Percentiles rank a stretch among this genome's conserved stretches.
These are phyloP conservation scores for Agonopterix arenella DNA, from an alignment of 2,888 invertebrate species.

Conservation along the genomic window DNA sequence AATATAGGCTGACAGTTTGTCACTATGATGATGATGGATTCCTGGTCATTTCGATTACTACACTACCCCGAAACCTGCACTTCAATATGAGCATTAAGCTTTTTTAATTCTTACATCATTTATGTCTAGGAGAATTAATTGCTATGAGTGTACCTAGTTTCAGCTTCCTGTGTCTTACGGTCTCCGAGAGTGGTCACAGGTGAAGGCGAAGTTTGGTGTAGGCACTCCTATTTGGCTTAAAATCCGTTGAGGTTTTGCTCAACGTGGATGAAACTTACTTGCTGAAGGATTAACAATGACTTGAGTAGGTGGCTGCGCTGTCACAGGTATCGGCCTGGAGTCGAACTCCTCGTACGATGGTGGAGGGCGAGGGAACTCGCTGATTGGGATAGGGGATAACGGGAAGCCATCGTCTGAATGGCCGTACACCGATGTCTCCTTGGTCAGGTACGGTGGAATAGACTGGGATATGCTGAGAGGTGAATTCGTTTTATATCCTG, in stretches of 20 bases:
- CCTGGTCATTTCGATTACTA: too few species aligned
- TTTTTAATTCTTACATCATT: too few species aligned
- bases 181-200: too few species aligned
- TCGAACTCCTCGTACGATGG: constrained; percentile 50
- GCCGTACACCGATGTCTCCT: constrained; percentile 39
- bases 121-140: too few species aligned
- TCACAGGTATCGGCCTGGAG: constrained; percentile 4
- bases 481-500: neutral
- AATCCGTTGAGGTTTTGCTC: neutral
- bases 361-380: constrained; percentile 46
- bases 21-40: too few species aligned
- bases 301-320: constrained; percentile 34
- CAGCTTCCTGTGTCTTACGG: too few species aligned
- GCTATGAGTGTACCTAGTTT: too few species aligned
- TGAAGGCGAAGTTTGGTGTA: too few species aligned
- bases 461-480: neutral
- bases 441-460: constrained; percentile 20
- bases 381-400: constrained; percentile 32
- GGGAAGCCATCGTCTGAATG: constrained; percentile 29
- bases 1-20: too few species aligned
- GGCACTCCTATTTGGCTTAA: too few species aligned
- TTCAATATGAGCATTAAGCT: too few species aligned
- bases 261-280: constrained; percentile 17
- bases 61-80: too few species aligned
- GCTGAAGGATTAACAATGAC: constrained; percentile 42